phyloP scores from a whole-genome alignment of 2,113 vertebrate species.

The Tenrec ecaudatus region DNA sequence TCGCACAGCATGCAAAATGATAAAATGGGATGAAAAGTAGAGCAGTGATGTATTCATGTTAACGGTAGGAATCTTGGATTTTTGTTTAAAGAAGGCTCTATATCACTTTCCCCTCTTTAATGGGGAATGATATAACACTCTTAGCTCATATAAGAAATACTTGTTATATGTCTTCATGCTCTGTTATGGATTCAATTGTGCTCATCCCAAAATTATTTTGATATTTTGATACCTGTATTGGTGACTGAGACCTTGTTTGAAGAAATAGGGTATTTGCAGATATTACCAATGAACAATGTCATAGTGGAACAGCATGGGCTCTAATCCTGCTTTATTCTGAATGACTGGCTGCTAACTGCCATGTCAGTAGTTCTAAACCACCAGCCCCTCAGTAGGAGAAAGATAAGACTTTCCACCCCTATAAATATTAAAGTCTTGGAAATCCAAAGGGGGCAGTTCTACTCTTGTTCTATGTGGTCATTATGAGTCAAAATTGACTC shows the following conservation, averaged over 20 bases:
- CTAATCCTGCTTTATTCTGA: not conserved
- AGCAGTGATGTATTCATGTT: not conserved
- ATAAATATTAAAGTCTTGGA: too few relatives aligned
- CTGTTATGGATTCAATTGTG: not conserved
- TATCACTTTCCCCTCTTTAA: not conserved
- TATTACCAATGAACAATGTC: not conserved
- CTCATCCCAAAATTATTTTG: not conserved
- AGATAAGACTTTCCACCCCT: too few relatives aligned
- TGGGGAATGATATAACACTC: not conserved
- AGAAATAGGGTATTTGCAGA: not conserved
- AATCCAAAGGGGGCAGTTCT: too few relatives aligned
- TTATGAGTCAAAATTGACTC: too few relatives aligned
- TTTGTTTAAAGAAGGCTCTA: slow-evolving; percentile 12
- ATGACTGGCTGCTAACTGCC: too few relatives aligned
- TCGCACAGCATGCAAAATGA: slow-evolving; percentile 64
- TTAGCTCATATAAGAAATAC: slow-evolving; percentile 32
- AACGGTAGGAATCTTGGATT: slow-evolving; percentile 39
- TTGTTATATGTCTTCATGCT: slow-evolving; percentile 15
- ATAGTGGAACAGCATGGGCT: not conserved
- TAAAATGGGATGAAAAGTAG: slow-evolving; percentile 33
- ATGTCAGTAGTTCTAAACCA: too few relatives aligned
- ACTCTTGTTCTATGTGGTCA: too few relatives aligned
- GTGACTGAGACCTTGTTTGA: not conserved
- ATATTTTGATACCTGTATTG: not conserved
- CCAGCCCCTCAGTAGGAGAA: too few relatives aligned